Base-by-base conservation (phyloP, 2,113 vertebrate genomes). In the Scartelaos histophorus region DNA sequence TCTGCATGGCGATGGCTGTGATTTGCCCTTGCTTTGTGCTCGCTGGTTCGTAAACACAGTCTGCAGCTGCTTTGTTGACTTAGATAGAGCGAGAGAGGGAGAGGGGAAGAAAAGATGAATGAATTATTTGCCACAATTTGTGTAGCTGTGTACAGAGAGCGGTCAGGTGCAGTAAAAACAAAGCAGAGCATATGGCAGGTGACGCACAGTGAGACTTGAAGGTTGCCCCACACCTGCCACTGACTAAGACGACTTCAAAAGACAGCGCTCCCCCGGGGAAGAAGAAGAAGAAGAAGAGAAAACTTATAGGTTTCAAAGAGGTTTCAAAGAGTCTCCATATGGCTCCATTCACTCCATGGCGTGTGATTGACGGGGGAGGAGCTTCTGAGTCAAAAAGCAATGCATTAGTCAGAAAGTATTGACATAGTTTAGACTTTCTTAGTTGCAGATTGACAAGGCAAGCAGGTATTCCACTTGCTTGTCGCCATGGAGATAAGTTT, bases 161-260 rank as follows among this genome's bases (percentile, higher is more conserved):
- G 88, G 92, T 81, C 51, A 38, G 81, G 70, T 76, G 81, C 84
- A 74, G 64, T 74, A 80, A 82, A 60, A 83, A 68, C 79, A 71
- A 70, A 24, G 58, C 76, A 71, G 84, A 82, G 87, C 95, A 95
- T 95, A 95, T 95, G 96, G 94, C 64, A 69, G 86, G 87, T 80
- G 71, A 90, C 78, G 88, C 82, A 87, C 67, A 67, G 84, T 92
- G 95, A 1, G 5, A 24, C 56, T 58, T 25, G 56, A 58, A 58
- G 56, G 56, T 15, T 45, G 87, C 66, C 82, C 84, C 88, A 89
- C 96, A 96, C 95, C 96, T 97, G 96, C 95, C 90, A 85, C 69
- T 87, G 88, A 92, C 70, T 89, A 79, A 90, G 85, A 89, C 77
- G 57, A 79, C 85, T 91, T 92, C 82, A 90, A 92, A 47, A 89